Base-by-base conservation (phyloP, 1,140 invertebrate genomes). In the Diploscapter pachys region DNA sequence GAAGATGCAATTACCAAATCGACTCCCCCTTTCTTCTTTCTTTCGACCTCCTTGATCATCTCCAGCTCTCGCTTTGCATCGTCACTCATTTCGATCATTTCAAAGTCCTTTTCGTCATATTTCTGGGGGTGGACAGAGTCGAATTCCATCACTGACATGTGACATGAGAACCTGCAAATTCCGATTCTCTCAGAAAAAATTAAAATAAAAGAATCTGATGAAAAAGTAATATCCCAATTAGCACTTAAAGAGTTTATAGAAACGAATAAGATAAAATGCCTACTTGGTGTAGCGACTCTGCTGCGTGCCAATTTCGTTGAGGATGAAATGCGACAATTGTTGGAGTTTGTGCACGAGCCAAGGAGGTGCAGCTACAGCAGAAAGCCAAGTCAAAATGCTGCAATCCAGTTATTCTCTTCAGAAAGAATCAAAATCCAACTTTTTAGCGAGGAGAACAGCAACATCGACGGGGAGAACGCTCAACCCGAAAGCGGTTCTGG, bases 381-480 rank as follows among this genome's bases (percentile, higher is more conserved):
- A 77, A 54, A 77, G 8, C 71, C 61, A 55, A 73, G 63, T 72
- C 61, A 73, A 51, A 72, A 77, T 57, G 63, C 53, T n/a, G 50
- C 52, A 9, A 72, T 59, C 31, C 31, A 11, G 31, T 11, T 11
- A 59, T 31, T 52, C 63, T 4, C 11, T 48, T 57, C 51, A 66
- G 53, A 57, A 66, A 59, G 63, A 52, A 50, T 63, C 50, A 53
- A 54, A 49, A 8, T 74, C 76, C 54, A 72, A 84, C 82, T 74
- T 83, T 73, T 76, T 83, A 9, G 72, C 64, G n/a, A 75, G 63
- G n/a, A 81, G 72, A 9, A 80, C 49, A 11, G 74, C 63, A 31
- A 85, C 75, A 55, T 84, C 84, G 9, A 79, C 53, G 3, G 83
- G 83, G 51, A 85, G 61, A 49, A 81, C 79, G 8, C 79, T 71